These are phyloP conservation scores for Leontopithecus rosalia DNA, from an alignment of 2,797 vertebrate species.

Conservation along the genomic window DNA sequence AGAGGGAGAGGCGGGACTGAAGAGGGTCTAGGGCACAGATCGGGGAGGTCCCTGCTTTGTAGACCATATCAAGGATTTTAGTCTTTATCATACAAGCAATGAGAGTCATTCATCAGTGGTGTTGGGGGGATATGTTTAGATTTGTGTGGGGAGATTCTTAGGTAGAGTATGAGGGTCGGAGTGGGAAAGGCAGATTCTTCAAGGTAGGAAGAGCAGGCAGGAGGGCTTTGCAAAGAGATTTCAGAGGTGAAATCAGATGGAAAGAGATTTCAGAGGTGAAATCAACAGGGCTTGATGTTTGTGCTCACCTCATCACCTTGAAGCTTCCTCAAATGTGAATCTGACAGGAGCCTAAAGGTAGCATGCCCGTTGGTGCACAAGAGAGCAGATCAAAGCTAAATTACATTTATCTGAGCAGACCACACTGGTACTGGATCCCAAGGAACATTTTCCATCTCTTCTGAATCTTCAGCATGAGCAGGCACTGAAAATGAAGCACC, in stretches of 20 bases:
- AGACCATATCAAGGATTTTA: neutral
- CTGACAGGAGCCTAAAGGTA: neutral
- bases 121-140: neutral
- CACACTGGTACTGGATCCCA: neutral
- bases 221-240: neutral
- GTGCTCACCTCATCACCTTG: neutral
- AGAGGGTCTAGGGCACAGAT: neutral
- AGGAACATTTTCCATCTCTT: constrained; percentile 30
- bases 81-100: neutral
- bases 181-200: neutral
- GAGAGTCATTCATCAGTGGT: neutral
- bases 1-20: neutral
- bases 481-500: constrained; percentile 27
- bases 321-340: constrained; percentile 25
- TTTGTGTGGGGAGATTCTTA: neutral
- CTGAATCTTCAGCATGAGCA: constrained; percentile 40
- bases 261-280: neutral
- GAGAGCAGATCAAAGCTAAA: constrained; percentile 12
- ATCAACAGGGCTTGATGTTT: neutral
- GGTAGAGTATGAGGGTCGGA: neutral
- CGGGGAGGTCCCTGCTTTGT: neutral
- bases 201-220: neutral
- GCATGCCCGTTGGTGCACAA: neutral
- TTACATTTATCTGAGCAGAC: constrained; percentile 16
- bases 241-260: neutral